Base-by-base conservation (phyloP, 2,113 vertebrate species). In the Calonectris borealis region DNA sequence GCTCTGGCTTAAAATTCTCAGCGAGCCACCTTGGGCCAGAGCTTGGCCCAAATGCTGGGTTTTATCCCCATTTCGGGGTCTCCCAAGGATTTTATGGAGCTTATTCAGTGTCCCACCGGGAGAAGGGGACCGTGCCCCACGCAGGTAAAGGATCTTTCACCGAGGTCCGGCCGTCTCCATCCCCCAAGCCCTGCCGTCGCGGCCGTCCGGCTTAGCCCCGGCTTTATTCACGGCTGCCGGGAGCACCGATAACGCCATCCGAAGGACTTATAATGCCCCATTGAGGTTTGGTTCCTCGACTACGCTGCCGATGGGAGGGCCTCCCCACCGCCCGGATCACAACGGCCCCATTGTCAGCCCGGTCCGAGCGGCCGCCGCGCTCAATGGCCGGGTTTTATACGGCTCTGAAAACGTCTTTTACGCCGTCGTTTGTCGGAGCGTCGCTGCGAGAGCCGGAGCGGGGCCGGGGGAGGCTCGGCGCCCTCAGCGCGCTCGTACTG, bases 271-370 rank as follows among this genome's bases (percentile, higher is more conserved):
- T 66, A 93, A 93, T 13, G 85, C 66, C 77, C 88, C 88, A 93
- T 86, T 96, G 93, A 96, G 68, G 51, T 31, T 24, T 2, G 51
- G 72, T 17, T 29, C 66, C 22, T 32, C 25, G 42, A 83, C 19
- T 11, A 7, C 6, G 52, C 32, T 44, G 62, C 72, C 34, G 48
- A 20, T 34, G 57, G 72, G 17, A 36, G 44, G 81, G 51, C 57
- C 69, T 51, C 60, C 79, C 70, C 55, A 34, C 46, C 9, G 10
- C 65, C 82, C 46, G 8, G 15, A 38, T 11, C 57, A 96, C 94
- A 96, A 96, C 22, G 36, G 78, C 82, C 8, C 78, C 86, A 83
- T 96, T 96, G 95, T 96, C n/a, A 20, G 54, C 62, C 49, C 4
- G 32, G 57, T 24, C 88, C 72, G 19, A 31, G 61, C 12, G 42